Evolutionary conservation across 37 sponge, comb jelly and placozoan species (phyloP), one percentile per base, ranked within the genome.

Genomic region (Ianthella basta): DNA sequence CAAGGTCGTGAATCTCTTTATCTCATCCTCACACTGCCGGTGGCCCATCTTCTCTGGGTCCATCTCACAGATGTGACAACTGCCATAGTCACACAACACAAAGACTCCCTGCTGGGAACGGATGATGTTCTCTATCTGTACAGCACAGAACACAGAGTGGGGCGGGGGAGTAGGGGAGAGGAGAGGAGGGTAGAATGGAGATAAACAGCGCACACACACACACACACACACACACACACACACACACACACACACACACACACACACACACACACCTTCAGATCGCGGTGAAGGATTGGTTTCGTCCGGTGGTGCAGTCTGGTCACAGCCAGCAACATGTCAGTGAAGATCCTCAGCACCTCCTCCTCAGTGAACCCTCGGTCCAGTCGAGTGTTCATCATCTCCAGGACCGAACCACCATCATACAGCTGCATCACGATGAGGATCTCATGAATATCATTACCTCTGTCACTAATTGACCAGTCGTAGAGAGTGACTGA

Each of bases 61-160:
- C 84, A 96, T 91, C 0, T 54, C 25, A 27, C 63, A 60, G 44
- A 91, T 82, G 41, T 88, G 79, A 72, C 92, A 91, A 78, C 96
- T 96, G 5, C 99, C 99, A 84, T 90, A 98, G 86, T 98, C 99
- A 89, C 99, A 98, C 72, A 98, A 73, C 30, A 95, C 85, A 79
- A 83, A 98, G 33, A 88, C 60, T 12, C 87, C 89, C 6, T 82
- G 44, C 15, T 34, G 67, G n/a, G 94, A 88, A 33, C 60, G 67
- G 15, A 98, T 72, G 32, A 98, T 92, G 79, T 98, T 98, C 85
- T 98, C 99, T 27, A 98, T 85, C 98, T 97, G 77, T 37, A 78
- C n/a, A n/a, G n/a, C n/a, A n/a, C n/a, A n/a, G n/a, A 10, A 5
- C 10, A 12, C 27, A 18, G 70, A 6, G 70, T 13, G 35, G 34